phyloP scores from a whole-genome alignment of 2,797 vertebrate species.

The Vipera ursinii region DNA sequence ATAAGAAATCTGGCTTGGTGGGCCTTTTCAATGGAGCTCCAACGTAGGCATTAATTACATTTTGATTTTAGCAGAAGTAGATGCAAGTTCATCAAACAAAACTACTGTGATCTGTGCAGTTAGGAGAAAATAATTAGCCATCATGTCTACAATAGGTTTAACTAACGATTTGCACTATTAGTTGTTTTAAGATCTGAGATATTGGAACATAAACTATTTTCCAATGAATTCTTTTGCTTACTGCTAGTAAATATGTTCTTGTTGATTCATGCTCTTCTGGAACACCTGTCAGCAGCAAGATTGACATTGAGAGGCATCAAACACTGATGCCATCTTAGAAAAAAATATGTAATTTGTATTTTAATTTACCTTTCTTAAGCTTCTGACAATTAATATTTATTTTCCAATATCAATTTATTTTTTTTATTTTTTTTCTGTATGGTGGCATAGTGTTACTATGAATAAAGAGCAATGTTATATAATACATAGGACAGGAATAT shows the following conservation, averaged over 20 bases:
- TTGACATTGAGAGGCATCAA: not conserved
- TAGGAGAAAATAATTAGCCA: not conserved
- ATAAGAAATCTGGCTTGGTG: not conserved
- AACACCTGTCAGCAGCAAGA: not conserved
- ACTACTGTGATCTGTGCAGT: not conserved
- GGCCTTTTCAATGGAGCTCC: not conserved
- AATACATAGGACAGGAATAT: not conserved
- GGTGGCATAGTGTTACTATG: not conserved
- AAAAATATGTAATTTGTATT: slow-evolving; percentile 8
- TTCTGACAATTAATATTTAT: not conserved
- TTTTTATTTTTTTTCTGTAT: not conserved
- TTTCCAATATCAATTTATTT: not conserved
- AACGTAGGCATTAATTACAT: not conserved
- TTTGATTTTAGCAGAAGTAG: not conserved
- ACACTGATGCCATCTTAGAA: not conserved
- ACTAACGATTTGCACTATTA: not conserved
- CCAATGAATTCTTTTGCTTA: not conserved
- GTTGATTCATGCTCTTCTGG: not conserved
- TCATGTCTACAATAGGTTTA: not conserved
- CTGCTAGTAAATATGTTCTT: not conserved
- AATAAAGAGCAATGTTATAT: not conserved
- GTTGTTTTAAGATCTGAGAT: not conserved
- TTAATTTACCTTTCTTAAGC: not conserved
- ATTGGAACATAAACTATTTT: not conserved
- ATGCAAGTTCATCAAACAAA: not conserved